Evolutionary conservation across 1,140 invertebrate species (phyloP).

Genomic region (Spodoptera frugiperda): DNA sequence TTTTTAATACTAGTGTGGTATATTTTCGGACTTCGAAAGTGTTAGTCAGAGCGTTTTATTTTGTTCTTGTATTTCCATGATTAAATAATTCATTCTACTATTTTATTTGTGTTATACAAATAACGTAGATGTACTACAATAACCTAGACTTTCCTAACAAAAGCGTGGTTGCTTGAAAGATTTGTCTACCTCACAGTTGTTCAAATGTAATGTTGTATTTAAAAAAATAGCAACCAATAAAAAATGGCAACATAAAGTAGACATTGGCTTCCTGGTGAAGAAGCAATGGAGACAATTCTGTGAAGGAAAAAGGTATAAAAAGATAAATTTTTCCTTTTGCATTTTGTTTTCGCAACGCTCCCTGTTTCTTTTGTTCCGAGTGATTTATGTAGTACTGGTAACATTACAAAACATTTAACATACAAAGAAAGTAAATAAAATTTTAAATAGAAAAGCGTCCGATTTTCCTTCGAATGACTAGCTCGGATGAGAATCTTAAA

Average conservation of each 20-base stretch:
- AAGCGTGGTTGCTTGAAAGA: too few species aligned
- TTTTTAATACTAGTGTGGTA: too few species aligned
- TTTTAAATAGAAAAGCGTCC: constrained; percentile 57
- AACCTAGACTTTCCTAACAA: too few species aligned
- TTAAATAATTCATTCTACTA: too few species aligned
- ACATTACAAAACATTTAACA: constrained; percentile 77
- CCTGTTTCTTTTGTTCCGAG: constrained; percentile 70
- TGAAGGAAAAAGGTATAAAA: constrained; percentile 54
- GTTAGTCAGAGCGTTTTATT: too few species aligned
- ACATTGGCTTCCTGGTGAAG: constrained; percentile 66
- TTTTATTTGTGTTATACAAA: too few species aligned
- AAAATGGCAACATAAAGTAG: constrained; percentile 47
- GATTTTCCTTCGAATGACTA: constrained; percentile 15
- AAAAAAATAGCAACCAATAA: constrained; percentile 19
- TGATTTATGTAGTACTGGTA: constrained; percentile 75
- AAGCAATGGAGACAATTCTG: constrained; percentile 65
- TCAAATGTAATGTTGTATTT: too few species aligned
- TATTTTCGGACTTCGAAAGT: too few species aligned
- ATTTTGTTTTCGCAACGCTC: constrained; percentile 68
- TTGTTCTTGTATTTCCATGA: too few species aligned
- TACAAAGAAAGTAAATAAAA: constrained; percentile 65
- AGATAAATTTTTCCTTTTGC: constrained; percentile 72
- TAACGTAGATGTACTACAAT: too few species aligned
- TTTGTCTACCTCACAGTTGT: too few species aligned
- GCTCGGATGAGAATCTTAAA: too few species aligned